Evolutionary conservation across 2,113 vertebrate genomes (phyloP), one percentile per base, ranked within the genome.

Genomic region (Elephantulus edwardii): DNA sequence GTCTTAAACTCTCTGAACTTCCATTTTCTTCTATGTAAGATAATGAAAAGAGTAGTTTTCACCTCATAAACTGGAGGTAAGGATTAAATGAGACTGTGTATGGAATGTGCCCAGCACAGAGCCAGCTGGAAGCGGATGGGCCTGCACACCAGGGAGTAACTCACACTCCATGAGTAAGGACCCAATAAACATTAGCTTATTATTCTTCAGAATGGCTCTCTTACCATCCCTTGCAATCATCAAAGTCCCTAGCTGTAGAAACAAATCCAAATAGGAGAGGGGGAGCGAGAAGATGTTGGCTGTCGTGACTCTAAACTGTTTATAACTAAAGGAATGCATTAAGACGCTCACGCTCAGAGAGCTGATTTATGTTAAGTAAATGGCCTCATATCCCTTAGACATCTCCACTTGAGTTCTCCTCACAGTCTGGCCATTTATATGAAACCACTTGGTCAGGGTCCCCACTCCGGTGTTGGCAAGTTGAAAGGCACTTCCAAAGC

Each of bases 341-440:
- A 92, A 93, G 91, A 85, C 72, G 1, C 91, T 93, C 38, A 8
- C 0, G n/a, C 78, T 88, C 78, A 56, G 74, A 81, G 64, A 89
- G 86, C 91, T 93, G 94, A 95, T 91, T 95, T 86, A 94, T 93
- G 95, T 80, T 75, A 90, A 94, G 89, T 92, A 95, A 95, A 92
- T 72, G 71, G 85, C 56, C 64, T 78, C 79, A 38, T 68, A 35
- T 87, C 91, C 40, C 76, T 83, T 66, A 83, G 91, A 91, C 9
- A 3, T 81, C 84, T 90, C 92, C 74, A 91, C 86, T 86, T 80
- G 79, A 90, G 89, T 52, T 84, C 74, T 82, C 89, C 68, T 77
- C 44, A 30, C 66, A 75, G 84, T n/a, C 64, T 54, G 46, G 85
- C 85, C 93, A 91, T 92, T 83, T 91, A 95, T 89, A 95, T 66